These are phyloP conservation scores for Poeciliopsis occidentalis DNA, from an alignment of 2,113 vertebrate species.

Conservation along the genomic window DNA sequence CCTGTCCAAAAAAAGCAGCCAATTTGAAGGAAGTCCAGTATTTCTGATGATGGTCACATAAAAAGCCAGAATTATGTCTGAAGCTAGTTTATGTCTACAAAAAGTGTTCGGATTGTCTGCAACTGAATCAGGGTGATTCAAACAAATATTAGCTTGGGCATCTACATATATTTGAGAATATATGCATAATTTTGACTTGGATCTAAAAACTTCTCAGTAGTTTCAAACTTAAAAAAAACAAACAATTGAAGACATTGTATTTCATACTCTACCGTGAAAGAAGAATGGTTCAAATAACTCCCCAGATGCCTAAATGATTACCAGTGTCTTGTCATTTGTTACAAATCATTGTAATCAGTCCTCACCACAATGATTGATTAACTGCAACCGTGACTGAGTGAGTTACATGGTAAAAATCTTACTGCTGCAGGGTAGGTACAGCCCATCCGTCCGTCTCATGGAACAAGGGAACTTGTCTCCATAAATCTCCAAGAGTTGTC, in stretches of 20 bases:
- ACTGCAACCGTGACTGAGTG: conserved; percentile 10
- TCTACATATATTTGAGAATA: neutral
- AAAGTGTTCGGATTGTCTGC: neutral
- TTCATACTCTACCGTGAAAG: neutral
- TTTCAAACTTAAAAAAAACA: neutral
- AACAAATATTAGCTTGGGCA: neutral
- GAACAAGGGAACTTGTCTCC: conserved; percentile 19
- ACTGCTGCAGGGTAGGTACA: conserved; percentile 11
- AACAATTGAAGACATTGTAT: neutral
- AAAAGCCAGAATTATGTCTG: neutral
- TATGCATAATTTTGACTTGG: neutral
- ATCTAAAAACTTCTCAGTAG: neutral
- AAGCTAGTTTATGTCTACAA: neutral
- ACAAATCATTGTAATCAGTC: too few relatives aligned
- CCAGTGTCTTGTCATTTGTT: neutral
- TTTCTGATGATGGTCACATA: neutral
- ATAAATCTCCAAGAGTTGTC: conserved; percentile 47
- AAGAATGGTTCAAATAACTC: neutral
- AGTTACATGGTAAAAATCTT: conserved; percentile 26
- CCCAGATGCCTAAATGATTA: neutral
- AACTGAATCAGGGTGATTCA: neutral
- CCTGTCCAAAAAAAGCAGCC: neutral
- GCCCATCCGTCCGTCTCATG: conserved; percentile 38
- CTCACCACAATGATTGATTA: neutral
- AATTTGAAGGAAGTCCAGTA: too few relatives aligned